Conservation (phyloP, 2,888 invertebrate genomes). For the Ophion obscuratus region DNA sequence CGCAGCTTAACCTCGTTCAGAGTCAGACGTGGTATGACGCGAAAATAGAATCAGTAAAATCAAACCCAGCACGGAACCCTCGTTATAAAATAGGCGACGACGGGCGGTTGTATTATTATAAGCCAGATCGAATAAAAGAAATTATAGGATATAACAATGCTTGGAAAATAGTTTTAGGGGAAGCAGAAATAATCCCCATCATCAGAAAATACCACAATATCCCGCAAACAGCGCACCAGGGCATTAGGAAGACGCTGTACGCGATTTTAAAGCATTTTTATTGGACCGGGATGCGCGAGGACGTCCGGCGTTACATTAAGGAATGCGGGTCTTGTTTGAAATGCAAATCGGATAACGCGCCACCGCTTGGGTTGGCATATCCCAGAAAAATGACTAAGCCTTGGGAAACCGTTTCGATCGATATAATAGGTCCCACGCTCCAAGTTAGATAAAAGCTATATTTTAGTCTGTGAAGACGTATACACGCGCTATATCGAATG, state of each 20-base stretch:
- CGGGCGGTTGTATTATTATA: background rate
- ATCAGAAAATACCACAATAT: background rate
- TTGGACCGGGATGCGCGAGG: conserved; percentile 24
- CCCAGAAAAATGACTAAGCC: conserved; percentile 25
- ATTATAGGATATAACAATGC: background rate
- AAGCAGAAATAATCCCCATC: background rate
- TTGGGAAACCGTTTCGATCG: conserved; percentile 29
- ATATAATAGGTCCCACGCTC: conserved; percentile 34
- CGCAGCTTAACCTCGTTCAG: background rate
- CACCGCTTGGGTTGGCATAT: conserved; percentile 8
- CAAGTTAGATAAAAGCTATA: conserved; percentile 25
- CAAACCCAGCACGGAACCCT: background rate
- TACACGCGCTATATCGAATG: conserved; percentile 24
- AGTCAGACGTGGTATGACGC: background rate
- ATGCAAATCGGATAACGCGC: conserved; percentile 12
- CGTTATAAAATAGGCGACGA: conserved; percentile 6
- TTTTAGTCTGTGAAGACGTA: conserved; percentile 28
- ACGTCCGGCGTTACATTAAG: conserved; percentile 9
- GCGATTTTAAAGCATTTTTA: conserved; percentile 30
- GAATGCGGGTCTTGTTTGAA: conserved; percentile 9
- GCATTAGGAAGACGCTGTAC: conserved; percentile 17
- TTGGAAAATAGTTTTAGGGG: background rate
- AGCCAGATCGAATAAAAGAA: background rate
- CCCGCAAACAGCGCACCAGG: conserved; percentile 5
- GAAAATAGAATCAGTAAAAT: background rate